Evolutionary conservation across 2,888 invertebrate genomes (phyloP), one percentile per base, ranked within the genome.

Genomic region (Dasypogon diadema): DNA sequence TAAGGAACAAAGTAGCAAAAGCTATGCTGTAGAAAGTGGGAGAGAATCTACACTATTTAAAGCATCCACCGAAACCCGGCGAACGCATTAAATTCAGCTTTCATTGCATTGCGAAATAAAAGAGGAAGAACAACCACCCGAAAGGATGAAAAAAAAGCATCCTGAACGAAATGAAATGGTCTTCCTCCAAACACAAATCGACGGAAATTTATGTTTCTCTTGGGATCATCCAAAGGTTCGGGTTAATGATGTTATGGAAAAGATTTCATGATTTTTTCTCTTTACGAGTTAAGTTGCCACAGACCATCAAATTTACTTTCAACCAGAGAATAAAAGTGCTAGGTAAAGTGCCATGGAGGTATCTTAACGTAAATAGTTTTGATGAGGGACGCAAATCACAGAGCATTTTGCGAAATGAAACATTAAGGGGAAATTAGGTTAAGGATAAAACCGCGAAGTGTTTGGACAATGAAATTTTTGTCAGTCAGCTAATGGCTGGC

Each of bases 131-230:
- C 42, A 70, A 26, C 46, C 72, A 55, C 55, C 54, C 55, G 55
- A 72, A 72, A 75, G 75, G 75, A 77, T 73, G 75, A 65, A 77
- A 77, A 76, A 75, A 74, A 75, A 75, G 73, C 74, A 75, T 75
- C 42, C 58, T 76, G 72, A 77, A 76, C 56, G 51, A 76, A 76
- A 77, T 77, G 75, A 77, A 77, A 77, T 77, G 75, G 77, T 75
- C 74, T 75, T 74, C 48, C 77, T 75, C 74, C 74, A 63, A 77
- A 75, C 77, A 77, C 70, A 76, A 77, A 77, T 77, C 70, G 77
- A 75, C 77, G 76, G 74, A 60, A 77, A 77, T 77, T 77, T 77
- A 77, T 76, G 76, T 72, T 42, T 72, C 77, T 72, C 77, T n/a
- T 14, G 77, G 77, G 74, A 60, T 26, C 56, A 46, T 22, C 42